phyloP scores from a whole-genome alignment of 2,888 invertebrate genomes.

The Andrena fulva region DNA sequence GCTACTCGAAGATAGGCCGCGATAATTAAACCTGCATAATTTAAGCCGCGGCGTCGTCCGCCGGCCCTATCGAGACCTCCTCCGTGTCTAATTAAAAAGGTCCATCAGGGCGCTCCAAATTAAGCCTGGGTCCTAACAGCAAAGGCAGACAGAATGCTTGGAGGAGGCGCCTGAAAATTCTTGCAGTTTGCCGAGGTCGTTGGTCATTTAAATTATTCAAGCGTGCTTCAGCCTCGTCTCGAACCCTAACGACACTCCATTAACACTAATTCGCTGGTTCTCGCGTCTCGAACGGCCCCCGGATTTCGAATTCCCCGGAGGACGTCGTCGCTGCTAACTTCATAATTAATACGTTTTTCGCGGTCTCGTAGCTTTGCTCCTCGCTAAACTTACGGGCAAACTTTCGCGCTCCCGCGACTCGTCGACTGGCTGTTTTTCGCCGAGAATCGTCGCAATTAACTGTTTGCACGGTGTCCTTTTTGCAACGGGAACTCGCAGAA shows the following conservation, averaged over 20 bases:
- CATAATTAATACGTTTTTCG: conserved; percentile 31
- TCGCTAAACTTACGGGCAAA: not conserved
- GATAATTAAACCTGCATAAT: conserved; percentile 8
- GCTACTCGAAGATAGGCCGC: not conserved
- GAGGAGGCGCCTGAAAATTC: conserved; percentile 34
- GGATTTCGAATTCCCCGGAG: conserved; percentile 16
- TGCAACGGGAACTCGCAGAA: not conserved
- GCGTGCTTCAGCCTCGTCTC: conserved; percentile 12
- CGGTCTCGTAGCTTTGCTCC: not conserved
- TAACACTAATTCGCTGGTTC: conserved; percentile 43
- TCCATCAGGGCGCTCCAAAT: not conserved
- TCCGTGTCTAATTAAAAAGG: conserved; percentile 30
- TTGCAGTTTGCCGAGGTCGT: conserved; percentile 4
- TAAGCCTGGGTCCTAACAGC: not conserved
- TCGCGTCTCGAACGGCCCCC: not conserved
- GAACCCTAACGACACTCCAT: conserved; percentile 48
- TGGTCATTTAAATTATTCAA: conserved; percentile 51
- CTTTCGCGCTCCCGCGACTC: too few relatives aligned
- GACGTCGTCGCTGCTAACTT: not conserved
- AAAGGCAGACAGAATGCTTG: not conserved
- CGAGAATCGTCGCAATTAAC: not conserved
- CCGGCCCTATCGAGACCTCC: not conserved
- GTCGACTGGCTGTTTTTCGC: not conserved
- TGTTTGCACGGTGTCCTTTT: not conserved
- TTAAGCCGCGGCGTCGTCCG: not conserved